A percentile compares a stretch with the other conserved stretches of the same genome.
Conservation (phyloP, 2,797 vertebrate genomes). For the Mormyrops attenuatus region DNA sequence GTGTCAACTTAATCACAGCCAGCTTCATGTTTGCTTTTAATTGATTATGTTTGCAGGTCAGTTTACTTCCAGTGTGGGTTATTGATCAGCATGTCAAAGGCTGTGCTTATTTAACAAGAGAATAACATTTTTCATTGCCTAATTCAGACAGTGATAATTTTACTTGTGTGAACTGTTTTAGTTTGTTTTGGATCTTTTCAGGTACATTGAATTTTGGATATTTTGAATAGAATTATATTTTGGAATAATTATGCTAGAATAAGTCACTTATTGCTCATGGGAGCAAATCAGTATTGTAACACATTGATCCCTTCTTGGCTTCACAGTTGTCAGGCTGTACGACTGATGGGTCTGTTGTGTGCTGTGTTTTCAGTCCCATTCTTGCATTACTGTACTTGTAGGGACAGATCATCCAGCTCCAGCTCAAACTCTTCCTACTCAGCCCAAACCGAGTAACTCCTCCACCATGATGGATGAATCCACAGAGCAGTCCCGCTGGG, state of each 20-base stretch:
- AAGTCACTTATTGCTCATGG: background rate
- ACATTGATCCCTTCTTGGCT: background rate
- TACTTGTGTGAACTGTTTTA: background rate
- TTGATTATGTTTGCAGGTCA: background rate
- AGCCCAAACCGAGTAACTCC: background rate
- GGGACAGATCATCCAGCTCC: background rate
- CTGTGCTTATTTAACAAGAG: background rate
- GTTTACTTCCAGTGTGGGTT: background rate
- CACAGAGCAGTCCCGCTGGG: conserved; percentile 65
- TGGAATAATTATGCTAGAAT: background rate
- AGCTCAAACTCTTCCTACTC: background rate
- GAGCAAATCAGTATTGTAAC: background rate
- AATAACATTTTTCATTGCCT: background rate
- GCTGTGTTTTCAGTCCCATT: background rate
- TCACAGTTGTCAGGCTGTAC: background rate
- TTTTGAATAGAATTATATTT: background rate
- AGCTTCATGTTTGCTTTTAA: background rate
- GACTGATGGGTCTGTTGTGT: background rate
- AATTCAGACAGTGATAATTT: background rate
- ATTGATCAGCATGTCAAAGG: background rate
- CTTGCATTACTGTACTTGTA: background rate
- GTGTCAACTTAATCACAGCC: background rate
- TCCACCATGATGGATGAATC: conserved; percentile 61
- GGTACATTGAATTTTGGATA: background rate
- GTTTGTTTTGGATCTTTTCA: background rate